Conservation (phyloP, 2,888 invertebrate genomes). For the Oscheius myriophilus region DNA sequence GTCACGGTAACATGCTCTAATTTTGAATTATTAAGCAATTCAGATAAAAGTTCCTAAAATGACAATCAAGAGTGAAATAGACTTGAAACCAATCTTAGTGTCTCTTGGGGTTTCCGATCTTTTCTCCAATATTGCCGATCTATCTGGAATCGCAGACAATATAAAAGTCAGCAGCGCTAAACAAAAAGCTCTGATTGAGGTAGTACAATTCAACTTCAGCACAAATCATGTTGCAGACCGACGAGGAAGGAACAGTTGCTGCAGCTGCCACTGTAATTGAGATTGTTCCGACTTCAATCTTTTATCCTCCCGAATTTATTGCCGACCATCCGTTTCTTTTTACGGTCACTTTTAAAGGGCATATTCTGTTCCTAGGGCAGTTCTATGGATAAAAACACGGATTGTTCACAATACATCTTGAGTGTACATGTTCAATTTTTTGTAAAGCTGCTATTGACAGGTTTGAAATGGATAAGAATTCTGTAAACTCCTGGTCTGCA, state of each 20-base stretch:
- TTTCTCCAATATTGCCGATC: constrained; percentile 31
- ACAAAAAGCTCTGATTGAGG: background rate
- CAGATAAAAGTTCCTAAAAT: constrained; percentile 33
- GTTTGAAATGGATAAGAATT: too few species aligned
- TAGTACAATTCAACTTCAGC: background rate
- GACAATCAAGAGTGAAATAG: constrained; percentile 27
- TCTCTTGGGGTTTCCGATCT: constrained; percentile 28
- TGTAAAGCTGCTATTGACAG: too few species aligned
- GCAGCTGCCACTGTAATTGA: background rate
- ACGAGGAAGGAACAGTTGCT: background rate
- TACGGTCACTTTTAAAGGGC: constrained; percentile 32
- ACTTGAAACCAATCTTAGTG: constrained; percentile 18
- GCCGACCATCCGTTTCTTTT: constrained; percentile 57
- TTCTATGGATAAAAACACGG: background rate
- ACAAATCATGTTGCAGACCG: background rate
- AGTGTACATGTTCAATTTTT: too few species aligned
- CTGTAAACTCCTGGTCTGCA: too few species aligned
- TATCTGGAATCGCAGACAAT: constrained; percentile 23
- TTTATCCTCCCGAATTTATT: constrained; percentile 26
- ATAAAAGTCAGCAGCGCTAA: background rate
- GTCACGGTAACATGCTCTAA: background rate
- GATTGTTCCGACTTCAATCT: too few species aligned
- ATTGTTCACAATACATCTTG: too few species aligned
- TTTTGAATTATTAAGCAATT: background rate
- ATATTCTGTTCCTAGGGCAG: constrained; percentile 39